Evolutionary conservation across 23 tunicate genomes (phyloP).

Genomic region (Trididemnum clinides): DNA sequence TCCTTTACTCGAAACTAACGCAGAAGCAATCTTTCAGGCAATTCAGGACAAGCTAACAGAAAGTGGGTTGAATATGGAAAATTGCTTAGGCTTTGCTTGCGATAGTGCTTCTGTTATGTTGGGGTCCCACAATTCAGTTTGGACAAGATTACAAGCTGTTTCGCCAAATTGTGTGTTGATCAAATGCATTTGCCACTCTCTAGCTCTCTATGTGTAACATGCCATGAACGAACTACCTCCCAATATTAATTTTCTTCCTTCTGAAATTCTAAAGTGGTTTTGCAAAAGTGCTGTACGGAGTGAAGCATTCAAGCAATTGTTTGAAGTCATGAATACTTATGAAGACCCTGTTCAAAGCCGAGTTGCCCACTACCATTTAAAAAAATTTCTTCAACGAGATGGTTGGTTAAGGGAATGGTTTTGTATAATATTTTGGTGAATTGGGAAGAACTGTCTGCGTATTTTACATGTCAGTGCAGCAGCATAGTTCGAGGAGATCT

Average conservation of each 20-base stretch:
- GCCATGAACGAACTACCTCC: too few relatives aligned
- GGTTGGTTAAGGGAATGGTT: conserved; percentile 32
- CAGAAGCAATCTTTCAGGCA: conserved; percentile 20
- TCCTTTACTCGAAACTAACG: conserved; percentile 36
- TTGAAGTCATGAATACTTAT: conserved; percentile 26
- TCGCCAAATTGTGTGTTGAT: conserved; percentile 11
- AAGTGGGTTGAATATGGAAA: too few relatives aligned
- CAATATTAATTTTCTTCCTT: background rate
- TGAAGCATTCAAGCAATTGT: too few relatives aligned
- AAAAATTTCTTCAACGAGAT: conserved; percentile 33
- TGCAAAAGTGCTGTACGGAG: conserved; percentile 23
- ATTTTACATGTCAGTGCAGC: background rate
- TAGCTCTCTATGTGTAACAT: conserved; percentile 25
- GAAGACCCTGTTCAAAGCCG: conserved; percentile 17
- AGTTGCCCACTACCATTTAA: conserved; percentile 34
- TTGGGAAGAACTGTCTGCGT: conserved; percentile 3
- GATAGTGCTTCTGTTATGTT: conserved; percentile 39
- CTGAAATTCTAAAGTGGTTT: conserved; percentile 46
- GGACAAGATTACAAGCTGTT: conserved; percentile 20
- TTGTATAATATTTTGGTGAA: conserved; percentile 24
- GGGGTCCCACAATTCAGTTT: conserved; percentile 50
- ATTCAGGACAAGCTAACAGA: conserved; percentile 12
- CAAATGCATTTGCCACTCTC: too few relatives aligned
- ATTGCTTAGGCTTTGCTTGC: conserved; percentile 33
- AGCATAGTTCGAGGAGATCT: background rate